Evolutionary conservation across 2,797 vertebrate species (phyloP).

Genomic region (Acestrorhynchus altus): DNA sequence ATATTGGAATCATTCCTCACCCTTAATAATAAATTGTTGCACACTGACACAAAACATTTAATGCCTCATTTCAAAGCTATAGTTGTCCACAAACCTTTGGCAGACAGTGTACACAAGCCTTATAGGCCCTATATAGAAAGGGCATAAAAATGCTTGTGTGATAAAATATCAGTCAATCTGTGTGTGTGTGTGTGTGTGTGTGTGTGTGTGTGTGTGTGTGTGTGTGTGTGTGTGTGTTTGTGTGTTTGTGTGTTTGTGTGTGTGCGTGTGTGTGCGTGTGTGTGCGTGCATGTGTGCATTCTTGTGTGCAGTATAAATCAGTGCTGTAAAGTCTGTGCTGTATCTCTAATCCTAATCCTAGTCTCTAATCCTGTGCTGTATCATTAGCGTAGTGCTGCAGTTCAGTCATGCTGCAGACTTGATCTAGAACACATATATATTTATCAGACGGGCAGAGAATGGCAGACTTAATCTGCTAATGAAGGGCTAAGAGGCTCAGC

Average conservation of each 20-base stretch:
- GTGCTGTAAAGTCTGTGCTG: neutral
- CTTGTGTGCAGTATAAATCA: neutral
- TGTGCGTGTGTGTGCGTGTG: no score
- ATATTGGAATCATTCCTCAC: neutral
- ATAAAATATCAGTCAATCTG: neutral
- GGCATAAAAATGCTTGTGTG: neutral
- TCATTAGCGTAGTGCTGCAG: neutral
- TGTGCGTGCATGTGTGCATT: no score
- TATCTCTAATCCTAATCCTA: no score
- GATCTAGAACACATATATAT: constrained; percentile 10
- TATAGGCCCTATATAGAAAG: neutral
- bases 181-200: neutral
- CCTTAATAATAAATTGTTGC: neutral
- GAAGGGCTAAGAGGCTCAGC: constrained; percentile 74
- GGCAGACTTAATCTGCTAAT: constrained; percentile 69
- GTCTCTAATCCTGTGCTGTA: neutral
- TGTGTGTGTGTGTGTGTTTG: no score
- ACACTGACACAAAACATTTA: neutral
- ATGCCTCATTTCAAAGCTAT: neutral
- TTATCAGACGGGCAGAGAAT: constrained; percentile 19
- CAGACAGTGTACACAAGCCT: neutral
- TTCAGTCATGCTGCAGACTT: neutral
- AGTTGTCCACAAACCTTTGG: neutral
- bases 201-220: no score
- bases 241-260: no score